Base-by-base conservation (phyloP, 2,888 invertebrate genomes). In the Drosophila ustulata region DNA sequence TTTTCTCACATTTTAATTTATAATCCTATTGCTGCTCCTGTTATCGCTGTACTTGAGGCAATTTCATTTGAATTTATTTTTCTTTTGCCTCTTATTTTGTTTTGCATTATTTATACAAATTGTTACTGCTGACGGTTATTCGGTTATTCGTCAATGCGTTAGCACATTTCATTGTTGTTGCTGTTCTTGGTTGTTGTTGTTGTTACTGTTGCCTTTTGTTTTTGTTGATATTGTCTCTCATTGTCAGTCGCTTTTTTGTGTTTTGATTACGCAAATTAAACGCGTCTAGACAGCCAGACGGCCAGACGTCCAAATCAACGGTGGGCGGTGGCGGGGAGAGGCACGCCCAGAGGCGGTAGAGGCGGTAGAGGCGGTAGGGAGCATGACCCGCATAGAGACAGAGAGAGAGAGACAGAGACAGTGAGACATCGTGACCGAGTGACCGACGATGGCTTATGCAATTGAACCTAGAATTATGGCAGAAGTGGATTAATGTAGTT, bases 201-300 rank as follows among this genome's bases (percentile, higher is more conserved):
- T n/a, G n/a, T n/a, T n/a, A n/a, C n/a, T n/a, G 30, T 6, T 58
- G 37, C n/a, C 43, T 62, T 70, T 59, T 47, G n/a, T 55, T 67
- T 57, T 76, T 69, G 51, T 61, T 72, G 65, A 72, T 76, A 66
- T 79, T 76, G 76, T 79, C 49, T 77, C 77, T 74, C 74, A 76
- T 78, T 76, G 76, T 64, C 75, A 78, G 79, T 71, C 78, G 74
- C n/a, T 52, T 59, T 69, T 75, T 74, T 86, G 76, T 81, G 68
- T 75, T 84, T 88, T 85, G 89, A 85, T 85, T 85, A 85, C 83
- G 84, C 84, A 85, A 88, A 88, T 88, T 88, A 77, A 85, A 81
- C 79, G 72, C 83, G 89, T 85, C 89, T 85, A 85, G 84, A 71
- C 88, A 76, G 62, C 71, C 77, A 86, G 68, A 71, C 88, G 75